Evolutionary conservation across 2,888 invertebrate genomes (phyloP), one percentile per base, ranked within the genome.

Genomic region (Agrotis clavis): DNA sequence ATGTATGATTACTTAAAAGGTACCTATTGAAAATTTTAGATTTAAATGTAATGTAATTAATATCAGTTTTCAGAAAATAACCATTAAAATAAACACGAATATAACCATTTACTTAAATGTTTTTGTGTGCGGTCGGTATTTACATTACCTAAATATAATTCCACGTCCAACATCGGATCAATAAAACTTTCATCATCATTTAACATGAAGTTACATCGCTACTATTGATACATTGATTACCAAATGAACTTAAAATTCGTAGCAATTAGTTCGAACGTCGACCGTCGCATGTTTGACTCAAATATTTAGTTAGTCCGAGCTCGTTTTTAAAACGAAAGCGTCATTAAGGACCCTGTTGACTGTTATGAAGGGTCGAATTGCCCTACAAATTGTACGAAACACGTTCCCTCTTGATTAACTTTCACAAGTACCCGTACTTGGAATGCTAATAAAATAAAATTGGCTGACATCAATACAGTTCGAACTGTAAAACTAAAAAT

Each of bases 391-490:
- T 94, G 90, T 84, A 87, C 89, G 86, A 92, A 92, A 93, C 92
- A 92, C 90, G 90, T 88, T 80, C 90, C 87, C 91, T 87, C 90
- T 94, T 94, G 93, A 94, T 94, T 94, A 94, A 93, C 91, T 92
- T 92, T 88, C 87, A 89, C 87, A 89, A 88, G 87, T 64, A 63
- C 77, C 83, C 84, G 88, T 85, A 86, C 88, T 91, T 87, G 84
- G 89, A 88, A 90, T 84, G 89, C 87, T 91, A 91, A 91, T 93
- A 92, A 93, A 93, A 92, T 89, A 89, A 90, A 93, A 93, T 91
- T 92, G 88, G 86, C 80, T 89, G 88, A 82, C 87, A 88, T 91
- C 89, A 84, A 91, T 89, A 90, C 86, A 81, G 80, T 86, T 85
- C 60, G 51, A 51, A 61, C 60, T 66, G 45, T 62, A 45, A 67